Percentiles rank a stretch among this genome's conserved stretches.
These are phyloP conservation scores for Apocheima hispidaria DNA, from an alignment of 2,888 invertebrate genomes.

Conservation along the genomic window DNA sequence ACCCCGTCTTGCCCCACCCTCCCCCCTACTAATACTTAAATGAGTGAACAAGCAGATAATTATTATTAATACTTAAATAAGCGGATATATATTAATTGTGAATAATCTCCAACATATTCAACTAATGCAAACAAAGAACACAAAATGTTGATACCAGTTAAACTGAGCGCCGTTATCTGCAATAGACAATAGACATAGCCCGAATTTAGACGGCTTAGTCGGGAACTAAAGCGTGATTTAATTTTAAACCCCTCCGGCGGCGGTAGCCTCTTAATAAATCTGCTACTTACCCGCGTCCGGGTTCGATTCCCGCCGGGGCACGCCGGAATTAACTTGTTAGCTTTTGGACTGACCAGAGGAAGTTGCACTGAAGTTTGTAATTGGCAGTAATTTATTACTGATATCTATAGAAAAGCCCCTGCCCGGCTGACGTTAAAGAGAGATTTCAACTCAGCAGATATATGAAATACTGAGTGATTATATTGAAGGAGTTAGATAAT, in stretches of 20 bases:
- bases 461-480: no score
- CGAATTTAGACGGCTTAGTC: constrained; percentile 71
- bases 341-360: constrained; percentile 70
- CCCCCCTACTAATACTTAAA: no score
- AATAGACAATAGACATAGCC: constrained; percentile 65
- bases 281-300: constrained; percentile 73
- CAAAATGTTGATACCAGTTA: constrained; percentile 40
- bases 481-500: no score
- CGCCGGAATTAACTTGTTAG: constrained; percentile 73
- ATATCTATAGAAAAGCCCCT: constrained; percentile 38
- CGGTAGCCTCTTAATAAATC: constrained; percentile 82
- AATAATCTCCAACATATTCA: constrained; percentile 19
- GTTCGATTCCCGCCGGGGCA: constrained; percentile 77
- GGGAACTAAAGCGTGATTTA: constrained; percentile 77
- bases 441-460: no score
- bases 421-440: no score
- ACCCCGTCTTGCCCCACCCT: no score
- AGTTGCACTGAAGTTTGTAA: constrained; percentile 62
- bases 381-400: constrained; percentile 63
- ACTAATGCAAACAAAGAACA: constrained; percentile 48
- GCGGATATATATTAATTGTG: no score
- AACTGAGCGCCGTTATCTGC: constrained; percentile 58
- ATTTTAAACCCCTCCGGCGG: constrained; percentile 69
- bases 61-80: no score
- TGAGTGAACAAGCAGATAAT: no score